Percentiles rank a stretch among this genome's conserved stretches.
These are phyloP conservation scores for Sandelia bainsii DNA, from an alignment of 2,797 vertebrate genomes.

Conservation along the genomic window DNA sequence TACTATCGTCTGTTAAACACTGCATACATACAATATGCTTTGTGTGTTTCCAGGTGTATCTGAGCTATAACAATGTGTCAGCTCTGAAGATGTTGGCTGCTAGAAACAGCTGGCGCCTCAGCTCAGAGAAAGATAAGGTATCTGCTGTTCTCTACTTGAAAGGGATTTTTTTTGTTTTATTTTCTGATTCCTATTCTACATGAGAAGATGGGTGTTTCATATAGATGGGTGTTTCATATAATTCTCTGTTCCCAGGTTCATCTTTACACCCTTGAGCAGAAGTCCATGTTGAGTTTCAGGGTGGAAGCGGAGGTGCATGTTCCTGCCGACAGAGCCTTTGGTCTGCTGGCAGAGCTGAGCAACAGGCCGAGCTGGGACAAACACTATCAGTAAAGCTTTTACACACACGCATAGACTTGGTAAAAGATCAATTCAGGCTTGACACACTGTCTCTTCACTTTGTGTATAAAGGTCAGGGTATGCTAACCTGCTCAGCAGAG, in stretches of 20 bases:
- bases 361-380: slow-evolving; percentile 89
- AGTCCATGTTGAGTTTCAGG: slow-evolving; percentile 88
- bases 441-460: not conserved
- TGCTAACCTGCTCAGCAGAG: not conserved
- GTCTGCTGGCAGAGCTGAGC: slow-evolving; percentile 89
- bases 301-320: slow-evolving; percentile 86
- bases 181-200: not conserved
- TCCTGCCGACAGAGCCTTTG: slow-evolving; percentile 84
- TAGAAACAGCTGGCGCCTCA: slow-evolving; percentile 88
- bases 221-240: not conserved
- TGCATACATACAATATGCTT: too few species aligned
- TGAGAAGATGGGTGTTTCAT: not conserved
- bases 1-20: too few species aligned
- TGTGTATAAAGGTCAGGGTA: not conserved
- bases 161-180: not conserved
- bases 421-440: not conserved
- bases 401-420: not conserved
- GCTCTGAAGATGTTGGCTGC: slow-evolving; percentile 91
- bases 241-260: slow-evolving; percentile 79
- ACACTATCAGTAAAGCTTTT: slow-evolving; percentile 86
- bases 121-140: slow-evolving; percentile 89
- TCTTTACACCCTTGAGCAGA: slow-evolving; percentile 92
- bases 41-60: slow-evolving; percentile 87
- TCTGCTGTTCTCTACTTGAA: slow-evolving; percentile 18
- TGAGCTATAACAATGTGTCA: slow-evolving; percentile 96